Percentiles rank a stretch among this genome's conserved stretches.
phyloP scores from a whole-genome alignment of 2,113 vertebrate genomes.

The Corythornis cristatus region DNA sequence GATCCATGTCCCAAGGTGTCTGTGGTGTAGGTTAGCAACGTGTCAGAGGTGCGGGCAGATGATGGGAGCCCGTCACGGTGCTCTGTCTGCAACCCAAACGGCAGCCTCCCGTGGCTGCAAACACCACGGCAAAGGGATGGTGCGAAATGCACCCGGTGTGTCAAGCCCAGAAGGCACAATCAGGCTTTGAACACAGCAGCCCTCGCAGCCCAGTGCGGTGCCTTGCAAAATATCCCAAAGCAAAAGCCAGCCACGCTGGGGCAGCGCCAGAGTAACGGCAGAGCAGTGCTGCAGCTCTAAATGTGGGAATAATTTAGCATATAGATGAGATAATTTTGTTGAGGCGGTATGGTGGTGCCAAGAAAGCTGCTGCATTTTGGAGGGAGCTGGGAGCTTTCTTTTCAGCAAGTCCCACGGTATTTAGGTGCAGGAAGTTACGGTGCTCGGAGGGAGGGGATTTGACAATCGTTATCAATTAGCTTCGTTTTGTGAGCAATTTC shows the following conservation, averaged over 20 bases:
- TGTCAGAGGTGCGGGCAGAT: not conserved
- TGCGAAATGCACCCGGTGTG: rapidly evolving
- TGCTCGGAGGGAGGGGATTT: not conserved
- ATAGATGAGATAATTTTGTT: not conserved
- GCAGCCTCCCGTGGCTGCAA: not conserved
- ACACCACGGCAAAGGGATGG: not conserved
- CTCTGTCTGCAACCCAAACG: not conserved
- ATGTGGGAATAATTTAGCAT: constrained; percentile 28
- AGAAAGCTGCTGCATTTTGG: not conserved
- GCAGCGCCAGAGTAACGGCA: not conserved
- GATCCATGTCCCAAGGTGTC: not conserved
- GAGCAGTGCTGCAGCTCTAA: not conserved
- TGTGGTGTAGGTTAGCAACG: not conserved
- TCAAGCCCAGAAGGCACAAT: not conserved
- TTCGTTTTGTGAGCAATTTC: not conserved
- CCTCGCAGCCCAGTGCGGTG: not conserved
- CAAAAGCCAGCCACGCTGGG: not conserved
- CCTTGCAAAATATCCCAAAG: not conserved
- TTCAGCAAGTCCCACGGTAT: not conserved
- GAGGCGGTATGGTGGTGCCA: not conserved
- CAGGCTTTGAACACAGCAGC: not conserved
- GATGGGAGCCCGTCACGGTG: not conserved
- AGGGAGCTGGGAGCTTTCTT: not conserved
- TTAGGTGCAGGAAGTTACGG: not conserved
- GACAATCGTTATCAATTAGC: not conserved